Evolutionary conservation across 2,888 invertebrate species (phyloP).

Genomic region (Nineta flava): DNA sequence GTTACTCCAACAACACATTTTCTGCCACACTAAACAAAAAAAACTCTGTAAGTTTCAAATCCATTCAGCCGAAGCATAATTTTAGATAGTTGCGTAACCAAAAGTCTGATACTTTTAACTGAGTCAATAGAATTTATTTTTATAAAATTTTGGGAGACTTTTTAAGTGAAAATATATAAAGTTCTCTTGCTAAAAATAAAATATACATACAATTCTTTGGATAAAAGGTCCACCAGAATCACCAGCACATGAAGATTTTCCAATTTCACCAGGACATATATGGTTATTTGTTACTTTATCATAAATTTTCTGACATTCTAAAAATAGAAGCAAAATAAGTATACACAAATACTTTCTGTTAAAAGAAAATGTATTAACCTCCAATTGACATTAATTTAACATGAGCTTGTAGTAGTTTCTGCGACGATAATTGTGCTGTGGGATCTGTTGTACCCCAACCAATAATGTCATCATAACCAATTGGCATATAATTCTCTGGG

Average conservation of each 20-base stretch:
- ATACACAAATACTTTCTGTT: background rate
- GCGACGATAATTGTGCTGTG: background rate
- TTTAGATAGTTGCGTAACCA: too few relatives aligned
- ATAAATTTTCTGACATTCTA: background rate
- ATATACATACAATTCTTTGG: background rate
- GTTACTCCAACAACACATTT: background rate
- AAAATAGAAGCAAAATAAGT: background rate
- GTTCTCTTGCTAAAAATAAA: background rate
- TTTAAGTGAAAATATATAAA: too few relatives aligned
- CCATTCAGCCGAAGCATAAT: background rate
- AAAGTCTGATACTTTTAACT: too few relatives aligned
- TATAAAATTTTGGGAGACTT: too few relatives aligned
- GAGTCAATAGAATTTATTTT: too few relatives aligned
- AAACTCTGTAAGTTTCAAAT: background rate
- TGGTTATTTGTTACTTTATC: background rate
- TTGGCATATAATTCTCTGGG: background rate
- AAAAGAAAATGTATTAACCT: too few relatives aligned
- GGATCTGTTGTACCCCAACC: background rate
- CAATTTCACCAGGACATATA: background rate
- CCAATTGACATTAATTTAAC: background rate
- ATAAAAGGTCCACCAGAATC: background rate
- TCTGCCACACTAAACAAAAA: background rate
- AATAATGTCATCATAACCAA: background rate
- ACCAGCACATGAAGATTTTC: background rate
- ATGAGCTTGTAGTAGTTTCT: background rate